phyloP scores from a whole-genome alignment of 2,797 vertebrate genomes.

The Rallus crepitans region DNA sequence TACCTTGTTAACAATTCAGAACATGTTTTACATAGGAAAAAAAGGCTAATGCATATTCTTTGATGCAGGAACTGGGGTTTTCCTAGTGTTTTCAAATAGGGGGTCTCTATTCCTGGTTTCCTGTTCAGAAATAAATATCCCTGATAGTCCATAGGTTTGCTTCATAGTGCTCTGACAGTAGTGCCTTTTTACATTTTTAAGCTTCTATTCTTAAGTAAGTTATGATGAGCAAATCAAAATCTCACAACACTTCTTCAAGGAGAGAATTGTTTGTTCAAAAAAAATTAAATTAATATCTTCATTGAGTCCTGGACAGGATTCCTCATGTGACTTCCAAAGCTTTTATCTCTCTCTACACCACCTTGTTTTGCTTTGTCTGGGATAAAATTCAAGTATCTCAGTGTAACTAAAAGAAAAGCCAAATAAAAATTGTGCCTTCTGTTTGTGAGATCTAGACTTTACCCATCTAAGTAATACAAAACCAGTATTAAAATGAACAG shows the following conservation, averaged over 20 bases:
- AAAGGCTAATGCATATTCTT: not conserved
- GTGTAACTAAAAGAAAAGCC: not conserved
- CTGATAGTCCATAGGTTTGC: not conserved
- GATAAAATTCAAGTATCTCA: not conserved
- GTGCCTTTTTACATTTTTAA: not conserved
- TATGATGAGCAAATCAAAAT: not conserved
- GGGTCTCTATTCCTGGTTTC: not conserved
- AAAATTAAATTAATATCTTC: not conserved
- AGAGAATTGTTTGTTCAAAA: not conserved
- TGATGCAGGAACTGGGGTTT: not conserved
- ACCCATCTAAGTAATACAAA: not conserved
- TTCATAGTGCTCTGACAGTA: not conserved
- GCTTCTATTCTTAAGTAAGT: not conserved
- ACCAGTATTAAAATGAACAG: not conserved
- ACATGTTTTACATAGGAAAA: not conserved
- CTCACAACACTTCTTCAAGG: conserved; percentile 2
- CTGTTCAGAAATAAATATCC: not conserved
- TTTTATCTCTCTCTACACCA: not conserved
- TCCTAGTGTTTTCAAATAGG: not conserved
- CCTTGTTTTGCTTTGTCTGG: not conserved
- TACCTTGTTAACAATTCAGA: not conserved
- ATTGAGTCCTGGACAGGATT: not conserved
- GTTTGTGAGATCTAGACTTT: not conserved
- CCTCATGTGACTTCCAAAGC: not conserved
- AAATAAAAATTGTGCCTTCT: not conserved